phyloP scores from a whole-genome alignment of 2,113 vertebrate species.

The Acanthochromis polyacanthus region DNA sequence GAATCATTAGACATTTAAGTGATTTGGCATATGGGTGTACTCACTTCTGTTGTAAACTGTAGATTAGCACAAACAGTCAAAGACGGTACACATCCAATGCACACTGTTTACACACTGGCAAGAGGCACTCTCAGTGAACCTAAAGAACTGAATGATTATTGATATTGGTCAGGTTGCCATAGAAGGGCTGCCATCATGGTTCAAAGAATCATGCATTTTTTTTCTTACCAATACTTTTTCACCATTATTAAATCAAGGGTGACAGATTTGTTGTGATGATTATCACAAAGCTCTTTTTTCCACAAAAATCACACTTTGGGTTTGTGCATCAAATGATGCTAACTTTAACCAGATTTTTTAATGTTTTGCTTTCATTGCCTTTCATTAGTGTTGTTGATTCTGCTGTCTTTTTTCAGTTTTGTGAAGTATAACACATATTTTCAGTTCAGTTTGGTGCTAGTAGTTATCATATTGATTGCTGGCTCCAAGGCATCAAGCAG shows the following conservation, averaged over 20 bases:
- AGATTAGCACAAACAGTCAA: too few relatives aligned
- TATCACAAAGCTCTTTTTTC: background rate
- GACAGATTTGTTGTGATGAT: background rate
- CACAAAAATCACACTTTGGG: background rate
- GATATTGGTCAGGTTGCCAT: too few relatives aligned
- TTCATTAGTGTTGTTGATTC: background rate
- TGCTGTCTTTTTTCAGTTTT: background rate
- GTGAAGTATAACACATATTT: background rate
- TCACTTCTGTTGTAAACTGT: too few relatives aligned
- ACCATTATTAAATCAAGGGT: background rate
- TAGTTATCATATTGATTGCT: conserved; percentile 19
- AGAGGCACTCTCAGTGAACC: too few relatives aligned
- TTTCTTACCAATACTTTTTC: too few relatives aligned
- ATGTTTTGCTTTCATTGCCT: background rate
- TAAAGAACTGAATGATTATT: too few relatives aligned
- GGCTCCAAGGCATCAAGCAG: background rate
- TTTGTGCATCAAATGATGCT: too few relatives aligned
- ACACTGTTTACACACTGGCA: too few relatives aligned
- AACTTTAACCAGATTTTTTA: background rate
- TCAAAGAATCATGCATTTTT: background rate
- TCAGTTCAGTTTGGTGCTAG: background rate
- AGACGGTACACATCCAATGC: too few relatives aligned
- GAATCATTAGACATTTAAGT: too few relatives aligned
- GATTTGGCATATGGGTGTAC: too few relatives aligned
- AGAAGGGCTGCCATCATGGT: background rate